Conservation (phyloP, 2,888 invertebrate genomes). For the Creontiades dilutus region DNA sequence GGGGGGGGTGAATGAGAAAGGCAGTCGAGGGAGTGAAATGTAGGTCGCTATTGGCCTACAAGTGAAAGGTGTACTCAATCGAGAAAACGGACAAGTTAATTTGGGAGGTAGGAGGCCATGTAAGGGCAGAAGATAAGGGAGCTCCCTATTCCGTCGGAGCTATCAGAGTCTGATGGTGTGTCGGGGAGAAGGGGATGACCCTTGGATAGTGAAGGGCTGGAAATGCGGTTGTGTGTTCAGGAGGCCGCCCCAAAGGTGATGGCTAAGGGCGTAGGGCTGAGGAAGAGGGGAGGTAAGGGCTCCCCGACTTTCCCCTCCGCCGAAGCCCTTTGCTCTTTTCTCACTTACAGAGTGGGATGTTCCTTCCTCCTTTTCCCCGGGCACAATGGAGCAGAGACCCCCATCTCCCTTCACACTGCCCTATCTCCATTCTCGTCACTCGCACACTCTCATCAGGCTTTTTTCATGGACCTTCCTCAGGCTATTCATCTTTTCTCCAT, state of each 20-base stretch:
- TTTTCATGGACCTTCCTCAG: too few relatives aligned
- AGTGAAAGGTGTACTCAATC: conserved; percentile 52
- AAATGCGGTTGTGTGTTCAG: conserved; percentile 17
- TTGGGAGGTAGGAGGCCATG: conserved; percentile 57
- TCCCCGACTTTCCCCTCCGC: not conserved
- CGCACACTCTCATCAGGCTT: too few relatives aligned
- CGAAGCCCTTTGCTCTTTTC: not conserved
- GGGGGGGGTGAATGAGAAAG: not conserved
- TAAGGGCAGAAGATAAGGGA: conserved; percentile 47
- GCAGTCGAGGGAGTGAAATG: too few relatives aligned
- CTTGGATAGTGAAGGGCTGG: not conserved
- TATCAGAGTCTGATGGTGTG: conserved; percentile 21
- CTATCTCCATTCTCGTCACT: not conserved
- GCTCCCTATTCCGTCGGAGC: conserved; percentile 20
- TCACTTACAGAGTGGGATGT: conserved; percentile 3
- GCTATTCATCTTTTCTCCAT: too few relatives aligned
- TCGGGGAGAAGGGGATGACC: not conserved
- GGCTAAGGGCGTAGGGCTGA: not conserved
- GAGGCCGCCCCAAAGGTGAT: conserved; percentile 2
- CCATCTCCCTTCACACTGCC: not conserved
- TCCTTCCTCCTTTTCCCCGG: not conserved
- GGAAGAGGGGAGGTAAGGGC: conserved; percentile 18
- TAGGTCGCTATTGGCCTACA: not conserved
- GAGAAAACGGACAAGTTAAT: conserved; percentile 60
- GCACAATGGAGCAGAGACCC: not conserved